Evolutionary conservation across 2,797 vertebrate species (phyloP), one percentile per base, ranked within the genome.

Genomic region (Eospalax fontanierii): DNA sequence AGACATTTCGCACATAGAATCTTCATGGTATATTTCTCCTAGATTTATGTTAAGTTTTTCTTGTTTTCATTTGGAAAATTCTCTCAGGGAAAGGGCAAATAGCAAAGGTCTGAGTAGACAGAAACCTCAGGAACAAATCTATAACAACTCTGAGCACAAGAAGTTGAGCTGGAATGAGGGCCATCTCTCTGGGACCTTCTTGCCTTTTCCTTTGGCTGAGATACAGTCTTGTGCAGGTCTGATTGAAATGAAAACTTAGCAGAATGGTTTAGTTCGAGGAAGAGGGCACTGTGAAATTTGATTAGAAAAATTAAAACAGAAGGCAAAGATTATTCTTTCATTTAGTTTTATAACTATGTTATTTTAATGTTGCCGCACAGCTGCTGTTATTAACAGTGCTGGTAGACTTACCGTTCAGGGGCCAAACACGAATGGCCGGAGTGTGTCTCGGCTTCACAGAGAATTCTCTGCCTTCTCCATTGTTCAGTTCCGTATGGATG

Each of bases 11-110:
- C 18, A 28, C 10, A 33, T 94, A n/a, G 65, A 91, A 33, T 65
- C 46, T 82, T 65, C 35, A 70, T 22, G n/a, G 16, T 74, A 1
- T 28, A 8, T 63, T 61, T 73, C 26, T 12, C 30, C 24, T 38
- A 85, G n/a, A 85, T 35, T 28, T 9, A 71, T 85, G 24, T 14
- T n/a, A 28, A 50, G 21, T n/a, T 35, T 85, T 85, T 50, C 43
- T n/a, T 68, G 54, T 63, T 88, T 93, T 85, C 46, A 65, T 40
- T 57, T 78, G 68, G 38, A 73, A 65, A 73, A 65, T 59, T 65
- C 0, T 66, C 79, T 66, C 2, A 35, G 22, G 38, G 26, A 57
- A 43, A 33, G 21, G 35, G 40, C 26, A 11, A 79, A 5, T 61
- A 30, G 59, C 24, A 33, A 57, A 74, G 2, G 4, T 57, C 50